Conservation (phyloP, 2,797 vertebrate species). For the Megalops cyprinoides region DNA sequence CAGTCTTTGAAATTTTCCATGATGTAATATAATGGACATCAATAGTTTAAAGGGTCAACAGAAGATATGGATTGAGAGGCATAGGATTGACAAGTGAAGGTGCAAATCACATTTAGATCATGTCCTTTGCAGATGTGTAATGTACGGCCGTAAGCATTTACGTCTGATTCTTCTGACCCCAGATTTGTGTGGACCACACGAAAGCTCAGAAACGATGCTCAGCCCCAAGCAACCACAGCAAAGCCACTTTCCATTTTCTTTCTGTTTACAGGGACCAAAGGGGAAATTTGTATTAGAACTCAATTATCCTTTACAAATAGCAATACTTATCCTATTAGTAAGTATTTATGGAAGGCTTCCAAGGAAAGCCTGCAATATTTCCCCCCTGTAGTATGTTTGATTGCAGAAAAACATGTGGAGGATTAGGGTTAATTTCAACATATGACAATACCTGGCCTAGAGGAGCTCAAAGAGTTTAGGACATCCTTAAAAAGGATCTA, state of each 20-base stretch:
- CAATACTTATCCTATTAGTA: background rate
- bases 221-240: background rate
- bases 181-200: background rate
- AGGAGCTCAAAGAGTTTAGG: background rate
- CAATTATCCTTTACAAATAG: slow-evolving; percentile 15
- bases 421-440: background rate
- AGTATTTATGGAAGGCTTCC: background rate
- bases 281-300: background rate
- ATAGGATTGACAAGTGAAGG: background rate
- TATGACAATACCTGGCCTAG: background rate
- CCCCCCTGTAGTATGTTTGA: background rate
- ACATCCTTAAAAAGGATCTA: background rate
- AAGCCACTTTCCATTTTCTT: slow-evolving; percentile 8
- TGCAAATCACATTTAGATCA: background rate
- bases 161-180: background rate
- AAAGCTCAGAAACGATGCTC: background rate
- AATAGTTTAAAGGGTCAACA: background rate
- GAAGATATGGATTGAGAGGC: slow-evolving; percentile 23
- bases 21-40: background rate
- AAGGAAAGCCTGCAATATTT: background rate
- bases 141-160: background rate
- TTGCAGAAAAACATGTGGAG: background rate
- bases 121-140: background rate
- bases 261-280: background rate
- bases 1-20: slow-evolving; percentile 12